These are phyloP conservation scores for Drosophila infuscata DNA, from an alignment of 2,888 invertebrate species.

Conservation along the genomic window DNA sequence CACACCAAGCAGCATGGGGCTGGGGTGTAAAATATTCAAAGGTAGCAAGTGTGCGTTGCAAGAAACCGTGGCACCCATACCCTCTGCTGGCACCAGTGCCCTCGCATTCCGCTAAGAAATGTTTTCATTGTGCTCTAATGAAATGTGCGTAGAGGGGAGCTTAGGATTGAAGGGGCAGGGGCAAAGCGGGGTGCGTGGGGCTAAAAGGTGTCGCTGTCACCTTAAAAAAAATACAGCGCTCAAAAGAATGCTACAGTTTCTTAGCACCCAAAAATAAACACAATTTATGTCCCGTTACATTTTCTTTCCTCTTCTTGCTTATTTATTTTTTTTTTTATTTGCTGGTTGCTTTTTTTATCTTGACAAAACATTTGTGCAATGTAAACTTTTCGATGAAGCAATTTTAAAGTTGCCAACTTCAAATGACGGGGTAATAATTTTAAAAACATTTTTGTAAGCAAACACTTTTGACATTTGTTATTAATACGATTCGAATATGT, in stretches of 20 bases:
- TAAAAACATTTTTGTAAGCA: conserved; percentile 44
- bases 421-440: conserved; percentile 58
- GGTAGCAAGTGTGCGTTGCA: conserved; percentile 69
- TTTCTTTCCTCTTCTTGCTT: conserved; percentile 16
- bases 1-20: not conserved
- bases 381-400: conserved; percentile 67
- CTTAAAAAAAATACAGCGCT: conserved; percentile 65
- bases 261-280: conserved; percentile 62
- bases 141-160: conserved; percentile 55
- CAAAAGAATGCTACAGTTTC: conserved; percentile 69
- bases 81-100: conserved; percentile 14
- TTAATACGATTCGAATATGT: conserved; percentile 57
- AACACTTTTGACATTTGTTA: conserved; percentile 62
- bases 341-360: conserved; percentile 31
- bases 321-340: not conserved
- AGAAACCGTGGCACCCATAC: conserved; percentile 20
- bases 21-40: conserved; percentile 57
- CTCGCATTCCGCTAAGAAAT: conserved; percentile 41
- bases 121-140: conserved; percentile 79
- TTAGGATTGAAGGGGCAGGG: not conserved
- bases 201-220: conserved; percentile 59
- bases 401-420: conserved; percentile 67
- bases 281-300: conserved; percentile 67
- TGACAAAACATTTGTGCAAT: conserved; percentile 65
- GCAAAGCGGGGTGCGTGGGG: not conserved